Conservation (phyloP, 2,113 vertebrate genomes). For the Syrrhaptes paradoxus region DNA sequence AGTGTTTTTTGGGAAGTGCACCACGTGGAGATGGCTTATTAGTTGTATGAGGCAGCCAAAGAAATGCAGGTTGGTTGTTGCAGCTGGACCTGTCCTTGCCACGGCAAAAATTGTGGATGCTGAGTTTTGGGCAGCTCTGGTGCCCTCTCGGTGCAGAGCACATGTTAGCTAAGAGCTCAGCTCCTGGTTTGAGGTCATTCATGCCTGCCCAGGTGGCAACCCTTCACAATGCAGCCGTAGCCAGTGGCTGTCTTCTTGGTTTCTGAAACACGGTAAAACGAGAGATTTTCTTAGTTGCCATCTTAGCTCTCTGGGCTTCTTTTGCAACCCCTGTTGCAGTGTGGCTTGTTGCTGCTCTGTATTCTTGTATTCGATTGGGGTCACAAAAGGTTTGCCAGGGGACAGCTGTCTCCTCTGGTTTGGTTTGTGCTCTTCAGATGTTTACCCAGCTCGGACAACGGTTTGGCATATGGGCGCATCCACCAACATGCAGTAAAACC, state of each 20-base stretch:
- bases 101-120: background rate
- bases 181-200: background rate
- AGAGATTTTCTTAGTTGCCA: background rate
- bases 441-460: background rate
- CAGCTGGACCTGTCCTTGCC: background rate
- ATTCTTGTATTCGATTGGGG: background rate
- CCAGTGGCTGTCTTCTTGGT: background rate
- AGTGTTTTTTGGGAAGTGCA: background rate
- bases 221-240: background rate
- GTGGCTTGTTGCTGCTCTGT: background rate
- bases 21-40: fast-evolving
- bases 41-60: background rate
- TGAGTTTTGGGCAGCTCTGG: background rate
- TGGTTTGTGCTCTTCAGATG: background rate
- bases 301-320: background rate
- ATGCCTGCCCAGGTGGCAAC: background rate
- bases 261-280: background rate
- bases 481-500: background rate
- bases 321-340: background rate
- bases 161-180: background rate
- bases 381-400: background rate
- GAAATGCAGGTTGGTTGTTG: background rate
- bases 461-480: fast-evolving
- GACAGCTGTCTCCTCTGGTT: background rate
- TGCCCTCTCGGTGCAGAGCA: background rate